A percentile compares a stretch with the other conserved stretches of the same genome.
Evolutionary conservation across 2,888 invertebrate species (phyloP).

Genomic region (Proisotoma minuta): DNA sequence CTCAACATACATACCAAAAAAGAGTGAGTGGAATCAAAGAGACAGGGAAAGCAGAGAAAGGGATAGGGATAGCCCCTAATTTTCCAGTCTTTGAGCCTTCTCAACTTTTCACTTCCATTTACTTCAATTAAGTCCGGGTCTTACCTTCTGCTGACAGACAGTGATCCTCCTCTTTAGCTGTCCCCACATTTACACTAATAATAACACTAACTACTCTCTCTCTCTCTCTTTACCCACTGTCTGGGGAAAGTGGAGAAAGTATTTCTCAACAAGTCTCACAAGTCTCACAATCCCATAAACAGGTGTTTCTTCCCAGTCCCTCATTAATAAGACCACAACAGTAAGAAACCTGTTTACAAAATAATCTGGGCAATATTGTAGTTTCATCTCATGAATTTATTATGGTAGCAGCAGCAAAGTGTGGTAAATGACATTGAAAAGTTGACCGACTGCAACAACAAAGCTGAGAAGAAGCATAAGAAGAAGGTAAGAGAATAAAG

Average conservation of each 20-base stretch:
- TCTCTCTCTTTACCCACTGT: not conserved
- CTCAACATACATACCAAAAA: too few relatives aligned
- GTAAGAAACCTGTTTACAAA: too few relatives aligned
- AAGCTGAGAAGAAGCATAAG: not conserved
- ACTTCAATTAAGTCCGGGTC: constrained; percentile 7
- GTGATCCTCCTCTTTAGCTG: too few relatives aligned
- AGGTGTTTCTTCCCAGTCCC: too few relatives aligned
- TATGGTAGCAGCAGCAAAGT: not conserved
- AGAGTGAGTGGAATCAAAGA: too few relatives aligned
- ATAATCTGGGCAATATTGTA: not conserved
- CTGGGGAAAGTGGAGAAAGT: too few relatives aligned
- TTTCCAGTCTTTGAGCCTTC: not conserved
- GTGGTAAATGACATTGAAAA: constrained; percentile 5
- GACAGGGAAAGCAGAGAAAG: not conserved
- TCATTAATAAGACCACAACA: too few relatives aligned
- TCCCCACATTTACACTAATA: too few relatives aligned
- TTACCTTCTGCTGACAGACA: too few relatives aligned
- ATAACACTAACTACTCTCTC: not conserved
- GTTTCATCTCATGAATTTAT: constrained; percentile 6
- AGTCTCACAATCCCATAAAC: too few relatives aligned
- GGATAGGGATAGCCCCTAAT: not conserved
- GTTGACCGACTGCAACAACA: not conserved
- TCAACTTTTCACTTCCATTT: constrained; percentile 1
- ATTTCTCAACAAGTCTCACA: too few relatives aligned
- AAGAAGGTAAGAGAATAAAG: too few relatives aligned